These are phyloP conservation scores for Drosophila flavopinicola DNA, from an alignment of 2,888 invertebrate species.

Conservation along the genomic window DNA sequence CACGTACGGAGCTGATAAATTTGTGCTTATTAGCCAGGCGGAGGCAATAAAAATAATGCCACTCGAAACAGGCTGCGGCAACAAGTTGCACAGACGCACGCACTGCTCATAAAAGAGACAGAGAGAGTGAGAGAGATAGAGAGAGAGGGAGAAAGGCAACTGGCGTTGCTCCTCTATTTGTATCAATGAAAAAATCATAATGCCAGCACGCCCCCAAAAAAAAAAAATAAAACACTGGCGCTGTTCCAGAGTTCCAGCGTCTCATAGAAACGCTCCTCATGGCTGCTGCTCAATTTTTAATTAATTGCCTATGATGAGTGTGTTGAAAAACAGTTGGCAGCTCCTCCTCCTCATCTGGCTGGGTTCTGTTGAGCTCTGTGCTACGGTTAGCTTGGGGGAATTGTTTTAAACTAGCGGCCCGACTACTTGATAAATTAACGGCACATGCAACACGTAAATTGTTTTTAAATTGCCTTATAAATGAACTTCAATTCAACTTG, in stretches of 20 bases:
- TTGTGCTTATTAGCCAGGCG: slow-evolving; percentile 69
- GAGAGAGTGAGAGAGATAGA: slow-evolving; percentile 4
- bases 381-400: slow-evolving; percentile 19
- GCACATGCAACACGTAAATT: slow-evolving; percentile 79
- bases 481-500: slow-evolving; percentile 72
- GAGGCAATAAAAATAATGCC: slow-evolving; percentile 59
- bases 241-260: slow-evolving; percentile 13
- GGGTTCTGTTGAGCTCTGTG: too few species aligned
- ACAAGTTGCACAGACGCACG: slow-evolving; percentile 58
- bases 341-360: slow-evolving; percentile 1
- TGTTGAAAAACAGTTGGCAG: slow-evolving; percentile 68
- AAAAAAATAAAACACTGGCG: slow-evolving; percentile 10
- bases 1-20: slow-evolving; percentile 77
- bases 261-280: slow-evolving; percentile 6
- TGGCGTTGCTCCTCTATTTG: slow-evolving; percentile 58
- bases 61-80: slow-evolving; percentile 49
- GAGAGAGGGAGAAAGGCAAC: background rate
- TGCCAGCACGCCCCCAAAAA: slow-evolving; percentile 65
- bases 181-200: slow-evolving; percentile 81
- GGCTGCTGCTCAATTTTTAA: slow-evolving; percentile 65
- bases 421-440: slow-evolving; percentile 77
- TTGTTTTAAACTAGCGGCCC: slow-evolving; percentile 50
- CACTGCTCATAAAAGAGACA: background rate
- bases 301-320: slow-evolving; percentile 79
- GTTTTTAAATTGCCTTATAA: slow-evolving; percentile 79